phyloP scores from a whole-genome alignment of 2,888 invertebrate species.

The Drosophila pseudotakahashii region DNA sequence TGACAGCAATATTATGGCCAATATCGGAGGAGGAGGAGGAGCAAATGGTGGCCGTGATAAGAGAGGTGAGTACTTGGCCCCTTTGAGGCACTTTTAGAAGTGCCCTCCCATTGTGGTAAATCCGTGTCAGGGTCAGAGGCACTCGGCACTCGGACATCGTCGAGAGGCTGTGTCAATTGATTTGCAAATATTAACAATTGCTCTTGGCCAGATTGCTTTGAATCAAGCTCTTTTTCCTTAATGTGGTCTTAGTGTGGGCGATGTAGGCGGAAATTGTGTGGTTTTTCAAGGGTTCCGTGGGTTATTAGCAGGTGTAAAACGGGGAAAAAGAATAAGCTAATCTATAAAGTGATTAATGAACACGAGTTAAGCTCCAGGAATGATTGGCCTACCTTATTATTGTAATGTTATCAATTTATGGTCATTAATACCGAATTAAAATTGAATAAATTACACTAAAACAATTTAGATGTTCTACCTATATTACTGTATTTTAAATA shows the following conservation, averaged over 20 bases:
- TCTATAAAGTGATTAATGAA: neutral
- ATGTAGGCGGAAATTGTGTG: neutral
- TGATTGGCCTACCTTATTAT: too few species aligned
- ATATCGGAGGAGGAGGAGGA: slow-evolving; percentile 10
- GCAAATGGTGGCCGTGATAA: slow-evolving; percentile 60
- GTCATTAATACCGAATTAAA: too few species aligned
- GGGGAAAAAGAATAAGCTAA: neutral
- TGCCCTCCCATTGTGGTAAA: slow-evolving; percentile 53
- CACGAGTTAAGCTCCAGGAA: too few species aligned
- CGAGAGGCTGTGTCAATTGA: slow-evolving; percentile 55
- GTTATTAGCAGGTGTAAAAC: too few species aligned
- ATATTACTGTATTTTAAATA: too few species aligned
- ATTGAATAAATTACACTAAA: too few species aligned
- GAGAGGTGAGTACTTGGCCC: slow-evolving; percentile 65
- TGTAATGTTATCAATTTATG: too few species aligned
- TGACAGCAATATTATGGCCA: slow-evolving; percentile 9
- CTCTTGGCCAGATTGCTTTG: slow-evolving; percentile 52
- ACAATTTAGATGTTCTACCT: too few species aligned
- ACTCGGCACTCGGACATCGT: slow-evolving; percentile 18
- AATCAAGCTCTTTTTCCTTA: slow-evolving; percentile 3
- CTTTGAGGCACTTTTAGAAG: slow-evolving; percentile 35
- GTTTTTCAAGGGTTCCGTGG: neutral
- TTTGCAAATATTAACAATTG: slow-evolving; percentile 64
- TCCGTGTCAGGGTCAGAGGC: slow-evolving; percentile 45
- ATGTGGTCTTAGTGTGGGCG: neutral